Percentiles rank a stretch among this genome's conserved stretches.
Conservation (phyloP, 2,888 invertebrate species). For the Elysia crispata region DNA sequence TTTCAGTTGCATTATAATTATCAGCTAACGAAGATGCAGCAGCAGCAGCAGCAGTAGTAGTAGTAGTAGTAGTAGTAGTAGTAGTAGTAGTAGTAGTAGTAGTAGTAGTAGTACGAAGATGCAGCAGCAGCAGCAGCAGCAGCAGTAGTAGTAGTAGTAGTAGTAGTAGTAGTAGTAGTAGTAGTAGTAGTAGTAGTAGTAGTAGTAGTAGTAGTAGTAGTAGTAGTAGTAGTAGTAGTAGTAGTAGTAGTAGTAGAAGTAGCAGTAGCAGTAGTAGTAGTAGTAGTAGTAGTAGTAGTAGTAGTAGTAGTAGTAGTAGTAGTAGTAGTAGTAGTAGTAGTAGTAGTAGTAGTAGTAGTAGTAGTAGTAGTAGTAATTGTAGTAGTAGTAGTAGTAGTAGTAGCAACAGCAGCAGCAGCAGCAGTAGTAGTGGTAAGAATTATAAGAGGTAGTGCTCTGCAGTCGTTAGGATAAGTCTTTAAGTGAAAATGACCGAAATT, state of each 20-base stretch:
- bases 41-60: not conserved
- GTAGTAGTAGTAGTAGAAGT: slow-evolving; percentile 16
- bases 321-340: not conserved
- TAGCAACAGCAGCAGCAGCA: no score
- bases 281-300: slow-evolving; percentile 15
- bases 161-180: not conserved
- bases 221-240: slow-evolving; percentile 17
- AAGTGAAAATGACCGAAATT: no score
- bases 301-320: slow-evolving; percentile 13
- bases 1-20: not conserved
- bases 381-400: not conserved
- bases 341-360: not conserved
- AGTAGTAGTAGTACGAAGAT: not conserved
- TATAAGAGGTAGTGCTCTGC: no score
- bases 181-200: not conserved
- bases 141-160: not conserved
- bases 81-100: not conserved
- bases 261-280: slow-evolving; percentile 13
- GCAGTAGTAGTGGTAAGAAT: not conserved
- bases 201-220: not conserved
- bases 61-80: not conserved
- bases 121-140: no score
- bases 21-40: not conserved
- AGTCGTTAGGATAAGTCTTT: no score
- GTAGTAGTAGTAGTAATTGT: not conserved